phyloP scores from a whole-genome alignment of 1,140 invertebrate species.

The Campoletis sonorensis region DNA sequence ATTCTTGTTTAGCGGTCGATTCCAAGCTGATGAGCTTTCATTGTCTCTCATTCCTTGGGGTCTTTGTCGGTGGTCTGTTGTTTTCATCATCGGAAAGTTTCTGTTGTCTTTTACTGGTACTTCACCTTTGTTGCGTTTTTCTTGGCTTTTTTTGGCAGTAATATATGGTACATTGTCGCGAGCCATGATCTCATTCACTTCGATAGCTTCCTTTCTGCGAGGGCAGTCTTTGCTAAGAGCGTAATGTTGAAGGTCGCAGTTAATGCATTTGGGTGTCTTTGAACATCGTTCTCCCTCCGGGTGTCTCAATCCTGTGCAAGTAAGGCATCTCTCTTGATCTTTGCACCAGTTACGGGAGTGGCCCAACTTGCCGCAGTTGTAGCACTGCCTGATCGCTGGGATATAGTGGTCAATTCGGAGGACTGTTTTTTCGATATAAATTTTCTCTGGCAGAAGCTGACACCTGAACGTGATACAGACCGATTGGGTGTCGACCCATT shows the following conservation, averaged over 20 bases:
- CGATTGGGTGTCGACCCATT: conserved; percentile 1
- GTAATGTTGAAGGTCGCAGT: not conserved
- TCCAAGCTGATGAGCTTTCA: not conserved
- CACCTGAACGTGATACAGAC: conserved; percentile 11
- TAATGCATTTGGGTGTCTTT: not conserved
- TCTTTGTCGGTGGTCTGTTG: not conserved
- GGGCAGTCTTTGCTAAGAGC: not conserved
- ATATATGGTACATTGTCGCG: not conserved
- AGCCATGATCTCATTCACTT: not conserved
- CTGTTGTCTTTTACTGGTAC: not conserved
- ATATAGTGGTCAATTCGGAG: not conserved
- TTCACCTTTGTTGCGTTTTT: not conserved
- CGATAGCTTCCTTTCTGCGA: not conserved
- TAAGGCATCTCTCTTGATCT: conserved; percentile 10
- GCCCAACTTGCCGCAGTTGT: not conserved
- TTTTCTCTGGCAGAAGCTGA: not conserved
- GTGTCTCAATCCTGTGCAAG: not conserved
- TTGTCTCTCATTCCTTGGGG: not conserved
- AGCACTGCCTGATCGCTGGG: not conserved
- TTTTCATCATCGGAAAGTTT: not conserved
- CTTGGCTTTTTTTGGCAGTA: not conserved
- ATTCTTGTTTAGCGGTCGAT: not conserved
- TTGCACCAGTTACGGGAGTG: conserved; percentile 14
- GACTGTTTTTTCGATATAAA: not conserved
- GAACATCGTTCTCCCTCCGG: not conserved